Base-by-base conservation (phyloP, 2,797 vertebrate species). In the Eulemur mongoz region DNA sequence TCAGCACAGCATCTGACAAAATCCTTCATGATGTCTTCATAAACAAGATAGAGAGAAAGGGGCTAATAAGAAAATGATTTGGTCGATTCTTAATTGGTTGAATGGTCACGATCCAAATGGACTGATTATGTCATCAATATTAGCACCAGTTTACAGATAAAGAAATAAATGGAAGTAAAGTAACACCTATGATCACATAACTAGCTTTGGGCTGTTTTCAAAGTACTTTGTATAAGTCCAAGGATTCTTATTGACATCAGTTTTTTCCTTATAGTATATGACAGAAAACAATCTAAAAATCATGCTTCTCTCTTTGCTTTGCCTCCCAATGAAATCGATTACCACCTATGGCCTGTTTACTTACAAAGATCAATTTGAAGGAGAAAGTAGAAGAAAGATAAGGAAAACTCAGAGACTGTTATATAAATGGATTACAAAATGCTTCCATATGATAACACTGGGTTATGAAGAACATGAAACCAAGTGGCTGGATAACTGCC, bases 401-500 rank as follows among this genome's bases (percentile, higher is more conserved):
- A 84, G 20, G 48, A 78, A 85, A 95, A 69, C 6, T 25, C 61
- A 78, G 72, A 54, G 38, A 4, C 54, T 85, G 48, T 87, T 94
- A 78, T 20, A 89, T 69, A 96, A 95, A 82, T 70, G 81, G 32
- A 85, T 94, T 75, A 89, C 67, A 93, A 61, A 93, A 95, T 14
- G 63, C 93, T 86, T 72, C 79, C n/a, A 83, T 81, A 96, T 76
- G 67, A 18, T 84, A 93, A 81, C 65, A 91, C 27, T 87, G 45
- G 70, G 59, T 45, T 97, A 86, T 48, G 70, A 93, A 87, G 84
- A 80, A 79, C 76, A 92, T 84, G 72, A 48, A 89, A 82, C 70
- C 63, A 45, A 95, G 59, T 88, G 50, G 40, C 67, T 82, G 70
- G 78, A 69, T 93, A 96, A 88, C 32, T 95, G 72, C 61, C 61